Conservation (phyloP, 2,113 vertebrate species). For the Chaetops frenatus region DNA sequence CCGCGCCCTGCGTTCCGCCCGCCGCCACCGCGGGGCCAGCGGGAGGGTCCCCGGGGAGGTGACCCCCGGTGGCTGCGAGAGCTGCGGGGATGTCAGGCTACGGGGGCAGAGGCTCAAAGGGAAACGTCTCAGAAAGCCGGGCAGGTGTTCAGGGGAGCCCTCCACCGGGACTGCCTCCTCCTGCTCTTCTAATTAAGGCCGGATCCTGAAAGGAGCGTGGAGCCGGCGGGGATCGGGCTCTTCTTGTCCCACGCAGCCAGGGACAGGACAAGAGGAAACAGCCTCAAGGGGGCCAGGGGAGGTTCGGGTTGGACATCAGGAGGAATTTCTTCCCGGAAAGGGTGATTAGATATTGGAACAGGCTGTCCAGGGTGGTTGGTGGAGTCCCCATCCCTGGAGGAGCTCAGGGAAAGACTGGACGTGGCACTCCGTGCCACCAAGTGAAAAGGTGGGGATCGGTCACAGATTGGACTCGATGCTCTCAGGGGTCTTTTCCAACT, state of each 20-base stretch:
- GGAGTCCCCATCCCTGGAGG: not conserved
- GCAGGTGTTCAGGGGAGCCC: not conserved
- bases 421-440: not conserved
- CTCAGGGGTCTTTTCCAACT: not conserved
- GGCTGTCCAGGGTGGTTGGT: not conserved
- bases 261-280: not conserved
- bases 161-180: not conserved
- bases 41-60: not conserved
- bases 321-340: not conserved
- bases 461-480: not conserved
- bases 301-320: not conserved
- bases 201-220: not conserved
- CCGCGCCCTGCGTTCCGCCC: constrained; percentile 46
- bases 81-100: not conserved
- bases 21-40: not conserved
- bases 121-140: not conserved
- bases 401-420: not conserved
- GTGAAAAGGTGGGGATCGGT: not conserved
- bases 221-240: not conserved
- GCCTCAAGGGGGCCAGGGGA: not conserved
- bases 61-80: not conserved
- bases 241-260: too few relatives aligned
- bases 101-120: not conserved
- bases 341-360: not conserved
- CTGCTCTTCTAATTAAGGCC: not conserved